phyloP scores from a whole-genome alignment of 2,797 vertebrate species.

The Scarus forsteni region DNA sequence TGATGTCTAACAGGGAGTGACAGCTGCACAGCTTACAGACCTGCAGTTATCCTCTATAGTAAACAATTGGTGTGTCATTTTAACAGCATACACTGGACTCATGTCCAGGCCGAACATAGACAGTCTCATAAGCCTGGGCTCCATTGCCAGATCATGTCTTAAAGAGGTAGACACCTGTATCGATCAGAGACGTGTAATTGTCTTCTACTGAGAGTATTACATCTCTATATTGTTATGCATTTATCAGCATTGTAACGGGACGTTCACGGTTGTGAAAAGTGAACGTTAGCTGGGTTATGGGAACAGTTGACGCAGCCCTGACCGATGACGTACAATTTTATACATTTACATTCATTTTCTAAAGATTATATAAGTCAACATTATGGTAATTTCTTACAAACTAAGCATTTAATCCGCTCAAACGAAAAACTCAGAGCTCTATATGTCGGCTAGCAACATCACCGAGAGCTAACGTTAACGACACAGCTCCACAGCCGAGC shows the following conservation, averaged over 20 bases:
- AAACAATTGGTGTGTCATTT: neutral
- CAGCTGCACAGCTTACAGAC: neutral
- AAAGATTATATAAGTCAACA: neutral
- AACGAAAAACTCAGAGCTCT: slow-evolving; percentile 20
- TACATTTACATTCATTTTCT: neutral
- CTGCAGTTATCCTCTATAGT: neutral
- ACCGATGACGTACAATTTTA: slow-evolving; percentile 1
- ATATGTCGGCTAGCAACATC: slow-evolving; percentile 59
- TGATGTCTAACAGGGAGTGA: slow-evolving; percentile 31
- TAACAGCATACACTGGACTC: slow-evolving; percentile 1
- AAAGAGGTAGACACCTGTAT: slow-evolving; percentile 22
- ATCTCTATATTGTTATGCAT: neutral
- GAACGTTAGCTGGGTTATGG: neutral
- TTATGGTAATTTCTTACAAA: fast-evolving
- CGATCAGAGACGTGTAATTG: neutral
- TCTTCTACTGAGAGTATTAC: neutral
- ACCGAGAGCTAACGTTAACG: slow-evolving; percentile 60
- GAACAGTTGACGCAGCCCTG: slow-evolving; percentile 7
- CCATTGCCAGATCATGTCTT: slow-evolving; percentile 28
- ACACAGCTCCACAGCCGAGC: slow-evolving; percentile 16
- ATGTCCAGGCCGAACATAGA: slow-evolving; percentile 25
- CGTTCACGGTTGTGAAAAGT: neutral
- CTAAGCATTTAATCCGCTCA: neutral
- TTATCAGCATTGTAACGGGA: neutral
- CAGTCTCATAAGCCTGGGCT: slow-evolving; percentile 24